Evolutionary conservation across 1,140 invertebrate genomes (phyloP), one percentile per base, ranked within the genome.

Genomic region (Drosophila ohnishii): DNA sequence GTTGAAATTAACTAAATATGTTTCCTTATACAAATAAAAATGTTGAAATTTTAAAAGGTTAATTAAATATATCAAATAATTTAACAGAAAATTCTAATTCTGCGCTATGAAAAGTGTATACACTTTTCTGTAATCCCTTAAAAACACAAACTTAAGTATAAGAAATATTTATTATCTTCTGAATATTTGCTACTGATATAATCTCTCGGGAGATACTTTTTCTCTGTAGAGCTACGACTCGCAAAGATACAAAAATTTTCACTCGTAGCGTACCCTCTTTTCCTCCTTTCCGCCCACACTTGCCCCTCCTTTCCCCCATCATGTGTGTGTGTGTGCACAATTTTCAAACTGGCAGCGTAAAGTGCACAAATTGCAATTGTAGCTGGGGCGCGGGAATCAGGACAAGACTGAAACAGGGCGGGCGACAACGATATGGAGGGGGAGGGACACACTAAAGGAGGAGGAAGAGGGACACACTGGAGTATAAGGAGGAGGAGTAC

Each of bases 301-400:
- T 34, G 10, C 28, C 48, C 25, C 58, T 30, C 40, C n/a, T 44
- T 39, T 28, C 45, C 22, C 25, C 40, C 16, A 48, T 14, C 69
- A 39, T 44, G 44, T 60, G 39, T 56, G 30, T 44, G 44, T 64
- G 40, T 73, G 65, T 63, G 73, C 67, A 82, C 73, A 81, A 70
- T 66, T 77, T 75, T 75, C 75, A 78, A 69, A 81, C 79, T 74
- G 69, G 80, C 80, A 75, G 72, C 64, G 71, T 79, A 79, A 84
- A 83, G 75, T 82, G 79, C 83, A 87, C 83, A 86, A 86, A 86
- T 87, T 86, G 78, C 83, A 87, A 86, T 82, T 79, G 71, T 65
- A 87, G 70, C 70, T 75, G 69, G 70, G 65, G 77, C 81, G 77
- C 81, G 77, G 75, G 69, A 84, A 84, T 74, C 78, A 82, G 74